Evolutionary conservation across 2,888 invertebrate species (phyloP), one percentile per base, ranked within the genome.

Genomic region (Pristionchus fissidentatus): DNA sequence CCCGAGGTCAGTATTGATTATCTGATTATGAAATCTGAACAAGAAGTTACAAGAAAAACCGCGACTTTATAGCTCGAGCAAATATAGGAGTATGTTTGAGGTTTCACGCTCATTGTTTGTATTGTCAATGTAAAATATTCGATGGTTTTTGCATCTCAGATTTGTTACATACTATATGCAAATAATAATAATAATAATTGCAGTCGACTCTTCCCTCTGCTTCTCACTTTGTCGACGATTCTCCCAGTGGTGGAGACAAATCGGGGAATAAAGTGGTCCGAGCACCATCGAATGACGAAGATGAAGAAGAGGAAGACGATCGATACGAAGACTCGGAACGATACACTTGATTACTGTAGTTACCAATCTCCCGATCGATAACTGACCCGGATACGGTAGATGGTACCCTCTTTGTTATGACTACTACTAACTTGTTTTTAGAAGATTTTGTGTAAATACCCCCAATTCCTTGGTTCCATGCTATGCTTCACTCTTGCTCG

Each of bases 291-390:
- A 52, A 32, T n/a, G 79, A 79, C n/a, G 79, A 79, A 29, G 79
- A 79, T 29, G 79, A 79, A 57, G 79, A 79, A 41, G 79, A 79
- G n/a, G 79, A 79, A 10, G 79, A 79, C 5, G 79, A 79, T 77
- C 75, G 49, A 46, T 77, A 77, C 32, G 75, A 77, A 29, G 75
- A 77, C 35, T 77, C 75, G 22, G 75, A 77, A 32, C 46, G 49
- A n/a, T 77, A 77, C 49, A 49, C 4, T 32, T 77, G 26, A 70
- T 41, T 43, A 43, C 70, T 4, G 70, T 70, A 70, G 62, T 62
- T 35, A 35, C 1, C 35, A 13, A 35, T n/a, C 29, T 26, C 10
- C 19, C 41, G 3, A 66, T 41, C 7, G 10, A 32, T n/a, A 32
- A 43, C 66, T 66, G 41, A 70, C 22, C 26, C 26, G n/a, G 7